Conservation (phyloP, 2,113 vertebrate genomes). For the Aphelocoma coerulescens region DNA sequence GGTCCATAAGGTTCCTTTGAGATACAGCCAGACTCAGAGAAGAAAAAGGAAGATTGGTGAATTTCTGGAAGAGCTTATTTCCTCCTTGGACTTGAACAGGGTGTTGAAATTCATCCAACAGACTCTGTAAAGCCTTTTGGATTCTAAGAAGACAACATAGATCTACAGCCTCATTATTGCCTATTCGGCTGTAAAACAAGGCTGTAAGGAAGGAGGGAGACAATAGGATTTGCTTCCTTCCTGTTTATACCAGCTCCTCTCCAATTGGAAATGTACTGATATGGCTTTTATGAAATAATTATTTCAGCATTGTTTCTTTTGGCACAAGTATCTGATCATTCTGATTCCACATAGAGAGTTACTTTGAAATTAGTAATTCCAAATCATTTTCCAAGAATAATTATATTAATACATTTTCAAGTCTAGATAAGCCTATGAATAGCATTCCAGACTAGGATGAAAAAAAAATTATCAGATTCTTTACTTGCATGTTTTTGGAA, state of each 20-base stretch:
- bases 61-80: conserved; percentile 63
- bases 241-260: background rate
- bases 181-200: conserved; percentile 49
- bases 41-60: conserved; percentile 55
- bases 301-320: conserved; percentile 6
- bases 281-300: conserved; percentile 5
- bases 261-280: conserved; percentile 17
- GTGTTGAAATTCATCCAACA: conserved; percentile 63
- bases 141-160: conserved; percentile 56
- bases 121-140: conserved; percentile 48
- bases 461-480: background rate
- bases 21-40: conserved; percentile 51
- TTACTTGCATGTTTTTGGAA: background rate
- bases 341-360: background rate
- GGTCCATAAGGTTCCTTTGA: conserved; percentile 55
- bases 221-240: conserved; percentile 45
- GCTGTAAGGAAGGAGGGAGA: conserved; percentile 10
- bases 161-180: conserved; percentile 53
- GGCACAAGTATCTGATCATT: background rate
- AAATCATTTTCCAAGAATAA: conserved; percentile 24
- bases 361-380: background rate
- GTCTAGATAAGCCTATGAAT: background rate
- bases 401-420: background rate
- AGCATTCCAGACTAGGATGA: background rate
- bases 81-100: conserved; percentile 52